Evolutionary conservation across 1,140 invertebrate species (phyloP).

Genomic region (Meloidogyne hapla): DNA sequence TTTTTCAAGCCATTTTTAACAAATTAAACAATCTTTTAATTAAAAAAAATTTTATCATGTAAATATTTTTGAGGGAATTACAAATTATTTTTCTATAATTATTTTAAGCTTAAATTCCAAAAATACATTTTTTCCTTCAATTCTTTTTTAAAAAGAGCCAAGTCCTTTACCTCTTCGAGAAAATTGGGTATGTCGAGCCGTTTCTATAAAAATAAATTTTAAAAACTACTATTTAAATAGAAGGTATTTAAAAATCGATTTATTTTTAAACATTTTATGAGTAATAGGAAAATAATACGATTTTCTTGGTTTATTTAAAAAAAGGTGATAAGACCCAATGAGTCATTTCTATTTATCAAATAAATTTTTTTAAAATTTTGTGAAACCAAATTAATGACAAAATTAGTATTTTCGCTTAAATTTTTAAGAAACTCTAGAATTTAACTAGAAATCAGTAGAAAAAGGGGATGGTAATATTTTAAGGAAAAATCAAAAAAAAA

Average conservation of each 20-base stretch:
- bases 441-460: too few relatives aligned
- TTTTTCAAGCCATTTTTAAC: not conserved
- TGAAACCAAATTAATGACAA: too few relatives aligned
- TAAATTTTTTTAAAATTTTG: too few relatives aligned
- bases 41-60: not conserved
- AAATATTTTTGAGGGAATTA: not conserved
- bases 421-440: too few relatives aligned
- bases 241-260: not conserved
- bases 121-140: conserved; percentile 1
- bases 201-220: conserved; percentile 14
- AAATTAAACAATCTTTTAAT: not conserved
- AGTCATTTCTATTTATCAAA: not conserved
- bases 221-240: not conserved
- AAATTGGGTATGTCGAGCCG: conserved; percentile 21
- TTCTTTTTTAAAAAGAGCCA: conserved; percentile 12
- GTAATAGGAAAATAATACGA: not conserved
- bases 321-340: not conserved
- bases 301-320: too few relatives aligned
- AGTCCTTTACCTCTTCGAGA: conserved; percentile 17
- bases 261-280: not conserved
- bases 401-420: too few relatives aligned
- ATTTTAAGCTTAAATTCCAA: not conserved
- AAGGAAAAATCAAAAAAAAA: too few relatives aligned
- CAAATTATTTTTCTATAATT: not conserved
- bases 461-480: too few relatives aligned